Base-by-base conservation (phyloP, 2,113 vertebrate species). In the Litocranius walleri region DNA sequence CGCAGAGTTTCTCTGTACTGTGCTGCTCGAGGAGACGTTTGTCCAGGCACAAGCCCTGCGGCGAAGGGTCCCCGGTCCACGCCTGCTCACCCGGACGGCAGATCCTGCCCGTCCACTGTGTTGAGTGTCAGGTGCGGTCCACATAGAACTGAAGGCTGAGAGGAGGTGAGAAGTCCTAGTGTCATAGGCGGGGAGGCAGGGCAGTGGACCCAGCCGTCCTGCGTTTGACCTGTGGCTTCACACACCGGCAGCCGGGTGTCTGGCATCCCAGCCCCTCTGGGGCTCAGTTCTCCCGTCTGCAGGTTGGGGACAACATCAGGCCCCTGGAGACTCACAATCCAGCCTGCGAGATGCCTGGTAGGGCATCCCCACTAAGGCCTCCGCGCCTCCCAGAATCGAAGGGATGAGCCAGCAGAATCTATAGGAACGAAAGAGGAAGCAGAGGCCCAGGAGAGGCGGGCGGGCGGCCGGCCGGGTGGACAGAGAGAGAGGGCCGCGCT, bases 401-500 rank as follows among this genome's bases (percentile, higher is more conserved):
- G 15, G 43, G 77, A 15, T 30, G 77, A 80, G 43, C 77, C 43
- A 80, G 43, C 3, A 48, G 77, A 48, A 30, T 80, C 77, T 29
- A 15, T 14, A 48, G 27, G 77, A 48, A 7, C 0, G 0, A 10
- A 30, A 45, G 77, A 80, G 43, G 27, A 80, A 48, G 43, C 27
- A 80, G 43, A 3, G 4, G 27, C 14, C 45, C 77, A 30, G 43
- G 77, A 48, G 43, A 48, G 77, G 43, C 7, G 0, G 77, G 43
- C 0, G 1, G 77, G 27, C 1, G 1, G 43, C 43, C 2, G 1
- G 74, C 2, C 0, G 0, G 15, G 77, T 17, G 14, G 77, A 80
- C 14, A 9, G 77, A 30, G 74, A 48, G 74, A 78, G 77, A 17
- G 0, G 2, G 3, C 43, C 1, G 0, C 0, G 1, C 43, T 29